Conservation (phyloP, 2,888 invertebrate genomes). For the Drosophila cognata region DNA sequence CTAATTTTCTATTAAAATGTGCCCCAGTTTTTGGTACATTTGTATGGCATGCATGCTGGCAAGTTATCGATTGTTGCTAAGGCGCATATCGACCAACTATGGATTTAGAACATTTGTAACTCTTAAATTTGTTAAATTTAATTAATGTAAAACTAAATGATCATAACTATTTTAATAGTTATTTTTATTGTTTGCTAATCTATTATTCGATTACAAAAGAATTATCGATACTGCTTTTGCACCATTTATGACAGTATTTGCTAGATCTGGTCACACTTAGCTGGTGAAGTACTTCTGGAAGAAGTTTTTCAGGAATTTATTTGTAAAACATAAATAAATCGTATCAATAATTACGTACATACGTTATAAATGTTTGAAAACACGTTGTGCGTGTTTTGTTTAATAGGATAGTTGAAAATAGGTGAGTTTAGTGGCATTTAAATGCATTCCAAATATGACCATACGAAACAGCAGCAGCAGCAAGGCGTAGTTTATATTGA, state of each 20-base stretch:
- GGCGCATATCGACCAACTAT: not conserved
- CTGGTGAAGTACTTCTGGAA: conserved; percentile 64
- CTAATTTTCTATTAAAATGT: not conserved
- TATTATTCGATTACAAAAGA: not conserved
- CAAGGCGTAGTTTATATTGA: conserved; percentile 75
- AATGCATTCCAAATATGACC: conserved; percentile 59
- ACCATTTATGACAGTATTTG: conserved; percentile 17
- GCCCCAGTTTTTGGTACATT: conserved; percentile 18
- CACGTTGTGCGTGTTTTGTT: conserved; percentile 75
- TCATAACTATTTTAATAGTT: not conserved
- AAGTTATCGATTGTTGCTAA: conserved; percentile 16
- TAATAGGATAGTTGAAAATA: conserved; percentile 74
- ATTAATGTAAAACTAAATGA: not conserved
- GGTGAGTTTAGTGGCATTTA: conserved; percentile 79
- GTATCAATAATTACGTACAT: conserved; percentile 68
- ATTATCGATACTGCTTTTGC: conserved; percentile 7
- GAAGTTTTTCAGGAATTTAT: conserved; percentile 73
- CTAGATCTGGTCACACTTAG: conserved; percentile 49
- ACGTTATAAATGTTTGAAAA: conserved; percentile 77
- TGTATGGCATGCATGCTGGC: not conserved
- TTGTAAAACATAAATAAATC: conserved; percentile 61
- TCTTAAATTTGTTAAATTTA: not conserved
- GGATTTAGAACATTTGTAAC: not conserved
- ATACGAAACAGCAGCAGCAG: conserved; percentile 61
- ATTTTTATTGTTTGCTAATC: not conserved